Evolutionary conservation across 2,888 invertebrate genomes (phyloP), one percentile per base, ranked within the genome.

Genomic region (Microctonus brassicae): DNA sequence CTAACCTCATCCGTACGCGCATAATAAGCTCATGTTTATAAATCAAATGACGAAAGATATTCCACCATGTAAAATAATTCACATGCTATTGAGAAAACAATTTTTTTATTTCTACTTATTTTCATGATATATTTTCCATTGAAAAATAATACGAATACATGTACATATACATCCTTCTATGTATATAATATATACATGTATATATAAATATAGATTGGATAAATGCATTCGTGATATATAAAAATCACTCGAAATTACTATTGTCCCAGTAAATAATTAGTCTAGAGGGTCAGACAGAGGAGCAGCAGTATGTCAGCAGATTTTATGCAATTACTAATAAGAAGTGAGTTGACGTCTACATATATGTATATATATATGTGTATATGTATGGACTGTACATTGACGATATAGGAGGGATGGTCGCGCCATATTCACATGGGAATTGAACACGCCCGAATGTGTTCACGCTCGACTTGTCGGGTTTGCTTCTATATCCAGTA

Each of bases 271-370:
- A 39, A 20, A 64, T 52, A 57, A 66, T 66, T 34, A 66, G 52
- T 47, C 52, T 24, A 63, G 17, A 47, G 17, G 17, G 42, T 63
- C 26, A 62, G n/a, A 42, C 17, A 39, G 24, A 39, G 22, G 57
- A 57, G 72, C 26, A 42, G 33, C 22, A 34, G 20, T 57, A 58
- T 70, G 65, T 47, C 63, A 57, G 67, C 67, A 72, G 72, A 72
- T 72, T 72, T 72, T 62, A 72, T 72, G 57, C 67, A 72, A 72
- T 72, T 68, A 72, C 67, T 57, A 67, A 72, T 71, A 42, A 71
- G 71, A 55, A 66, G 26, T 11, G 53, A 53, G 55, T 55, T 64
- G 63, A 64, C 52, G 63, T 11, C 33, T 34, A 20, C 20, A 60
- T 20, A 33, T 17, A 33, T 24, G 20, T 22, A 52, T 42, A 55